These are phyloP conservation scores for Calameuta filiformis DNA, from an alignment of 2,888 invertebrate genomes.

Conservation along the genomic window DNA sequence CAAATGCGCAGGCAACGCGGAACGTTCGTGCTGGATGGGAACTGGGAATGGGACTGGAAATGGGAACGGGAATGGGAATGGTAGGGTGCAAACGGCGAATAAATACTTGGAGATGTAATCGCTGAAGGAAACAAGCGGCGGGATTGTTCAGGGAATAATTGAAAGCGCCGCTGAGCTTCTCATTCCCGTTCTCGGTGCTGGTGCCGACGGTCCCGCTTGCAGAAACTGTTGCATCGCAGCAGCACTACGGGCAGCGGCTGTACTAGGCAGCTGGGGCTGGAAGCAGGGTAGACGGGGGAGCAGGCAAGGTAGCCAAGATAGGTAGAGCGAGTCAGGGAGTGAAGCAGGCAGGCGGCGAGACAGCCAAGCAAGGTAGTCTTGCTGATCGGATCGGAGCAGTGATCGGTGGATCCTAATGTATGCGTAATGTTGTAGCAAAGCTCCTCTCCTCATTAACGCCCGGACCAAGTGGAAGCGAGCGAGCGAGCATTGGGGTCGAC, in stretches of 20 bases:
- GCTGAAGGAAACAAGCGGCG: conserved; percentile 65
- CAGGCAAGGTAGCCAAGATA: neutral
- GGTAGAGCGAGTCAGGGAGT: neutral
- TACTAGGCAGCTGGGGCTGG: neutral
- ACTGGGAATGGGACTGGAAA: conserved; percentile 21
- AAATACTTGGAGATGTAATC: conserved; percentile 66
- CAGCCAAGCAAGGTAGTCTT: conserved; percentile 30
- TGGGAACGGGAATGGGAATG: conserved; percentile 14
- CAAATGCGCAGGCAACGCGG: conserved; percentile 6
- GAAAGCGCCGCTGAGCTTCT: conserved; percentile 66
- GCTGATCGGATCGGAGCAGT: conserved; percentile 54
- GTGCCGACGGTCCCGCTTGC: conserved; percentile 26
- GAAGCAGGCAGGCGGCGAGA: conserved; percentile 5
- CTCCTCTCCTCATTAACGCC: conserved; percentile 63
- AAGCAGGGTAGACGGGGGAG: too few species aligned
- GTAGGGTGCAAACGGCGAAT: conserved; percentile 49
- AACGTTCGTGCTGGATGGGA: conserved; percentile 26
- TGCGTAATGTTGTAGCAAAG: conserved; percentile 58
- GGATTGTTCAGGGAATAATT: conserved; percentile 66
- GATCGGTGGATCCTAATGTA: conserved; percentile 62
- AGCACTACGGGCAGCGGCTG: conserved; percentile 20
- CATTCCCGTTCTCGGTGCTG: conserved; percentile 58
- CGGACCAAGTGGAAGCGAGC: conserved; percentile 29
- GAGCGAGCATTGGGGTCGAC: neutral
- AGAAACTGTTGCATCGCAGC: conserved; percentile 17